Percentiles rank a stretch among this genome's conserved stretches.
These are phyloP conservation scores for Penaeus chinensis DNA, from an alignment of 1,140 invertebrate species.

Conservation along the genomic window DNA sequence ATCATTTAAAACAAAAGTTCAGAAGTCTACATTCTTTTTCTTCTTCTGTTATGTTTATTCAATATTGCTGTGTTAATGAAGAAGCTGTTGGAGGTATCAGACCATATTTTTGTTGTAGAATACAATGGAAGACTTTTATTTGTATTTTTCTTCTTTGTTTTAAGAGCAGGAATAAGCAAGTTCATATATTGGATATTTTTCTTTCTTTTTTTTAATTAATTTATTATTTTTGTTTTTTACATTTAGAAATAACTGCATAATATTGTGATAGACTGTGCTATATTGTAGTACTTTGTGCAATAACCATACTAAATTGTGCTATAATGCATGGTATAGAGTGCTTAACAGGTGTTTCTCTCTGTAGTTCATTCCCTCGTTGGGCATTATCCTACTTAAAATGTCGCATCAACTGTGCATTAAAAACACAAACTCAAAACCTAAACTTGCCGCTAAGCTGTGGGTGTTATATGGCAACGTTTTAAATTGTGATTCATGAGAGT, in stretches of 20 bases:
- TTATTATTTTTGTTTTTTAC: conserved; percentile 8
- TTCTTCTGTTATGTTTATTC: no score
- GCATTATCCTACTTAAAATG: conserved; percentile 28
- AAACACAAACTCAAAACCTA: not conserved
- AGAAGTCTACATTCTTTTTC: no score
- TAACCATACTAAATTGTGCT: conserved; percentile 49
- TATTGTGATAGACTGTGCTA: conserved; percentile 53
- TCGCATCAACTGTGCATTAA: no score
- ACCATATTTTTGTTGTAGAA: no score
- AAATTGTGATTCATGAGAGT: conserved; percentile 42
- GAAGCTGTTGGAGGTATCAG: no score
- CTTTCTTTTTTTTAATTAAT: not conserved
- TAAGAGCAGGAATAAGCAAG: no score
- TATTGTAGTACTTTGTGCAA: conserved; percentile 48
- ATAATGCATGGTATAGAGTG: conserved; percentile 28
- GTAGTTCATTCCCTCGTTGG: conserved; percentile 21
- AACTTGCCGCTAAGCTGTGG: not conserved
- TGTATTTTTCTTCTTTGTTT: no score
- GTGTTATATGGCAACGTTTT: conserved; percentile 10
- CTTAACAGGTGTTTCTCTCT: conserved; percentile 15
- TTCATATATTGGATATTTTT: no score
- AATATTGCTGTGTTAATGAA: no score
- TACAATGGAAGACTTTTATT: no score
- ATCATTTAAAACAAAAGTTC: no score
- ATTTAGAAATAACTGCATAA: conserved; percentile 15